Evolutionary conservation across 1,140 invertebrate genomes (phyloP), one percentile per base, ranked within the genome.

Genomic region (Nebria ingens): DNA sequence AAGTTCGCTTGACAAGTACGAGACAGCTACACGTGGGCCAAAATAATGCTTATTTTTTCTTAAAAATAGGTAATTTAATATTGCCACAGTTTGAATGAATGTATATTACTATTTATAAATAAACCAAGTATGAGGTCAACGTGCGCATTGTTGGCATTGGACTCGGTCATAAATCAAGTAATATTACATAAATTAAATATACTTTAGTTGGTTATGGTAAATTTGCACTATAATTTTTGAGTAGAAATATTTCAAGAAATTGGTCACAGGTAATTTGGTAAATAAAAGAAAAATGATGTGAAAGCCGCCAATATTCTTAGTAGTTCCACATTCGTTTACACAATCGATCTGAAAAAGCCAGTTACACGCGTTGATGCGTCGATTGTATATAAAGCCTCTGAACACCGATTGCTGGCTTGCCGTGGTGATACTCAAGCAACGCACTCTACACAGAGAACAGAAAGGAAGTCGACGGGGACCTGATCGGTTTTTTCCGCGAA

Each of bases 281-380:
- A 45, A 17, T 45, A 45, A 45, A 45, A 45, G 40, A 45, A 45
- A 45, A n/a, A n/a, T n/a, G n/a, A 12, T 45, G 40, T 45, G 40
- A 11, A 17, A 17, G 40, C 40, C 9, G 40, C 9, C 40, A 45
- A 45, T 45, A 45, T 45, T 17, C 15, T 45, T 9, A 45, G 15
- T 17, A 45, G 40, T 45, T 45, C 40, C 40, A 17, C 40, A 45
- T 45, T 45, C 40, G 40, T 45, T 45, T 45, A 45, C 40, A 45
- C 40, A 45, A 45, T 45, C 40, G 40, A 45, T 45, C 15, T 45
- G 40, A 45, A 45, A 45, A 45, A 45, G 9, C 40, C 40, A 45
- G 40, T 45, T 45, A 45, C 4, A 45, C 17, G 40, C 40, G 40
- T 45, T 45, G 40, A 45, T 45, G 40, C 40, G 40, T 45, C 40